Conservation (phyloP, 2,113 vertebrate genomes). For the Tyto alba region DNA sequence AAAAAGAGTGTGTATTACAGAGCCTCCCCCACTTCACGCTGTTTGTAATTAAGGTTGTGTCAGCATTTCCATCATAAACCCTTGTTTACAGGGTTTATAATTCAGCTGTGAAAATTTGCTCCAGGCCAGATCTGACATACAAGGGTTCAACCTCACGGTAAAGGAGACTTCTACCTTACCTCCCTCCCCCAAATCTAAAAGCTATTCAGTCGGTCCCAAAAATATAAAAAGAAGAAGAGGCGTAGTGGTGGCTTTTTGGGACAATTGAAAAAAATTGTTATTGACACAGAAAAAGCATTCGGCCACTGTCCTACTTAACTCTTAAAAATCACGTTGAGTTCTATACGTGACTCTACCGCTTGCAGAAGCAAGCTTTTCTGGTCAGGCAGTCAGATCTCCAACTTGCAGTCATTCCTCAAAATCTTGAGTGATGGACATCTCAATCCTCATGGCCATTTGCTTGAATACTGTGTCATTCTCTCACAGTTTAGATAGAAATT, state of each 20-base stretch:
- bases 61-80: constrained; percentile 59
- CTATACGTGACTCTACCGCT: accelerated
- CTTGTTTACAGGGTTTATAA: constrained; percentile 60
- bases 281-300: neutral
- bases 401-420: neutral
- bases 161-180: neutral
- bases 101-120: constrained; percentile 63
- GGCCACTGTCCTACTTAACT: neutral
- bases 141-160: constrained; percentile 33
- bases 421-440: neutral
- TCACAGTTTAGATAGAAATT: neutral
- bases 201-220: neutral
- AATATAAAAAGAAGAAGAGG: neutral
- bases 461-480: neutral
- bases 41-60: constrained; percentile 65
- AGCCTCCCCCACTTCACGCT: constrained; percentile 30
- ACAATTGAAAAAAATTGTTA: neutral
- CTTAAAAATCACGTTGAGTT: accelerated
- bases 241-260: neutral
- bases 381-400: neutral
- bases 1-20: constrained; percentile 36
- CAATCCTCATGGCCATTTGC: neutral
- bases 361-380: neutral
- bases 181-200: neutral
- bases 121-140: constrained; percentile 51